Conservation (phyloP, 1,140 invertebrate genomes). For the Lasioglossum baleicum region DNA sequence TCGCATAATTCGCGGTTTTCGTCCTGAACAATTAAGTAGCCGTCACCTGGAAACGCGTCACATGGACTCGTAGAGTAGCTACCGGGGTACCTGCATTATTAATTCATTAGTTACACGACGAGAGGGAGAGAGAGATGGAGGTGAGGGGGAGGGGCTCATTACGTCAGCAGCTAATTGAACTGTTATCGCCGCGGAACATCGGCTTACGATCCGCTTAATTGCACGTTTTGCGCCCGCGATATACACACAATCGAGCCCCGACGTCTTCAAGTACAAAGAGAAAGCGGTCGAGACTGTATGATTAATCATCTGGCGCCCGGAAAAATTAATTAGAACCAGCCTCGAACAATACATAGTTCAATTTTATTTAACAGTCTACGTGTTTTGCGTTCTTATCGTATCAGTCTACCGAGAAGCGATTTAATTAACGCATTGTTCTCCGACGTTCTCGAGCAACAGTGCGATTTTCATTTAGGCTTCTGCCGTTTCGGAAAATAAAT, state of each 20-base stretch:
- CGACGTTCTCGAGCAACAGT: too few species aligned
- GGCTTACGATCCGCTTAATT: background rate
- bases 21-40: constrained; percentile 30
- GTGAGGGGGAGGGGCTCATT: background rate
- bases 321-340: background rate
- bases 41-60: background rate
- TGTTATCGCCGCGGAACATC: constrained; percentile 9
- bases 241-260: background rate
- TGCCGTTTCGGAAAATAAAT: too few species aligned
- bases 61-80: background rate
- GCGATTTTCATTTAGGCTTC: too few species aligned
- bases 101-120: background rate
- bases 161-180: constrained; percentile 17
- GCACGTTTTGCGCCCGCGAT: background rate
- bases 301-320: background rate
- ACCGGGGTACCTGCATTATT: background rate
- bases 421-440: too few species aligned
- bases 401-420: too few species aligned
- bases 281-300: too few species aligned
- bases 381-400: too few species aligned
- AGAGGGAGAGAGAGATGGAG: too few species aligned
- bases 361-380: too few species aligned
- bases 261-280: background rate
- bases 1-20: constrained; percentile 35
- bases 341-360: background rate